phyloP scores from a whole-genome alignment of 2,113 vertebrate genomes.

The Polyodon spathula region DNA sequence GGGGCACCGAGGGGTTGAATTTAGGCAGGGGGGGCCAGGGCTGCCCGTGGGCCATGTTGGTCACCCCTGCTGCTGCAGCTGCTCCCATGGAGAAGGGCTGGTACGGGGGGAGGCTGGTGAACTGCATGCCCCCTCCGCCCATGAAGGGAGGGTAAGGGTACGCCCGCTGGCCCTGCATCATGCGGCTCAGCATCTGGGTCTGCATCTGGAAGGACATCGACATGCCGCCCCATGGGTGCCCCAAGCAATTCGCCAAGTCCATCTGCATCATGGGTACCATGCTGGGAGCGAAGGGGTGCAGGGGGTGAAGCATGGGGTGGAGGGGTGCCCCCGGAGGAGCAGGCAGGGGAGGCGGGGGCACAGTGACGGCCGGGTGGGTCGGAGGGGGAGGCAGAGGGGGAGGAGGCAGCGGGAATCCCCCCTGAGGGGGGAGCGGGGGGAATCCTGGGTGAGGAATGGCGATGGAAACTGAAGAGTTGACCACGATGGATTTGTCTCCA shows the following conservation, averaged over 20 bases:
- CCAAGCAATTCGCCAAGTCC: constrained; percentile 81
- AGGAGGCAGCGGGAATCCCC: constrained; percentile 47
- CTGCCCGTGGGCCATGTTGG: constrained; percentile 55
- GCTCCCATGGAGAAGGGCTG: constrained; percentile 62
- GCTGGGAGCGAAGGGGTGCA: constrained; percentile 66
- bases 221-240: constrained; percentile 85
- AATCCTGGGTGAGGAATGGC: constrained; percentile 70
- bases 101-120: constrained; percentile 74
- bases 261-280: constrained; percentile 86
- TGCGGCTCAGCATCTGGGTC: constrained; percentile 94
- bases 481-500: constrained; percentile 82
- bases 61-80: constrained; percentile 29
- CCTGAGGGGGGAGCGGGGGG: constrained; percentile 67
- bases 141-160: constrained; percentile 79
- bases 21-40: constrained; percentile 82
- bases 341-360: constrained; percentile 37
- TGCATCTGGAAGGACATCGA: constrained; percentile 99
- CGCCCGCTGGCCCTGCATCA: constrained; percentile 78
- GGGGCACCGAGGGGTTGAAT: constrained; percentile 89
- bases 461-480: constrained; percentile 75
- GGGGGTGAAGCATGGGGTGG: constrained; percentile 66
- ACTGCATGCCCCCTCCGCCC: constrained; percentile 59
- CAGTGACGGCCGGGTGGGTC: constrained; percentile 45
- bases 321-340: constrained; percentile 57
- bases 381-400: constrained; percentile 50